Evolutionary conservation across 2,113 vertebrate species (phyloP).

Genomic region (Galeopterus variegatus): DNA sequence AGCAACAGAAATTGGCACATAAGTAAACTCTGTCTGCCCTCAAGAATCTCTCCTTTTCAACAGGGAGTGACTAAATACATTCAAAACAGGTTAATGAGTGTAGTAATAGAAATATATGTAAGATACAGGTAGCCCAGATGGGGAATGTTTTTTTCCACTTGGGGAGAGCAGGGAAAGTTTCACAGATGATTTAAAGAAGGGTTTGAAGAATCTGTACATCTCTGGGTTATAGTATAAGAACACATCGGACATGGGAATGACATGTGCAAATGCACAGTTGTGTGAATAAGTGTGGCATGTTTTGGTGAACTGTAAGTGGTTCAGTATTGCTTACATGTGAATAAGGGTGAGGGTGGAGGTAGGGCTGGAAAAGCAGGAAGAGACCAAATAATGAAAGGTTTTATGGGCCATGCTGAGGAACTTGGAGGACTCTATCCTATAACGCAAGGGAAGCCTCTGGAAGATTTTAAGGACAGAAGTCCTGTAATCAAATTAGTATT

Average conservation of each 20-base stretch:
- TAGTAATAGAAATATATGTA: not conserved
- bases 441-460: not conserved
- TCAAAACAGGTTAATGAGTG: not conserved
- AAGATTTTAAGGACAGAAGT: not conserved
- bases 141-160: not conserved
- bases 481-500: not conserved
- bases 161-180: not conserved
- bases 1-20: not conserved
- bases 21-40: slow-evolving; percentile 3
- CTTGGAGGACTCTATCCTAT: not conserved
- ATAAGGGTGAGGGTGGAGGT: not conserved
- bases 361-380: not conserved
- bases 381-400: not conserved
- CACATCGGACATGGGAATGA: not conserved
- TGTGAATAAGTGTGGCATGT: not conserved
- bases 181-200: not conserved
- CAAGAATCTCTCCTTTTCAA: not conserved
- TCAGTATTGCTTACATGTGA: not conserved
- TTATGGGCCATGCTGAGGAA: not conserved
- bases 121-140: not conserved
- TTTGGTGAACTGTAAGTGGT: not conserved
- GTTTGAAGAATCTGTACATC: not conserved
- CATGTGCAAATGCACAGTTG: not conserved
- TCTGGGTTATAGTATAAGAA: not conserved
- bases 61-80: not conserved